Percentiles rank a stretch among this genome's conserved stretches.
phyloP scores from a whole-genome alignment of 53 echinoderm and acorn worm genomes.

The Mesocentrotus franciscanus region DNA sequence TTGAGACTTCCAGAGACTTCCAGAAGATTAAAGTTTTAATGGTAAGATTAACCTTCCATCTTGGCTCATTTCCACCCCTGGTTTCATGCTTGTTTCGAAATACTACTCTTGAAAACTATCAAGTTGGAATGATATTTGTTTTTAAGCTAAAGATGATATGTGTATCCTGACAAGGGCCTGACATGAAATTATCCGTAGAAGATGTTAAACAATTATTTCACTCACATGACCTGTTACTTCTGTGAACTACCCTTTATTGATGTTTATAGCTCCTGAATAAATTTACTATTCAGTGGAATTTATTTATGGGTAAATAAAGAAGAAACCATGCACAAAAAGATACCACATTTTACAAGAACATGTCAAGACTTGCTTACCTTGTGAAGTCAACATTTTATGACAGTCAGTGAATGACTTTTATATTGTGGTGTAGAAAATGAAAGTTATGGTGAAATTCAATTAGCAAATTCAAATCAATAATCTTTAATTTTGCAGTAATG shows the following conservation, averaged over 20 bases:
- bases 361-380: neutral
- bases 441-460: neutral
- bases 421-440: neutral
- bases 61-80: conserved; percentile 8
- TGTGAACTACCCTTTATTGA: neutral
- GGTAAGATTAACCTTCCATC: conserved; percentile 5
- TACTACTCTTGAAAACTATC: neutral
- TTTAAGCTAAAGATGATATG: neutral
- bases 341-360: no score
- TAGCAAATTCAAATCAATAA: neutral
- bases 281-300: neutral
- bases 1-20: conserved; percentile 1
- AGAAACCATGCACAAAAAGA: no score
- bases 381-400: neutral
- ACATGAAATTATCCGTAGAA: neutral
- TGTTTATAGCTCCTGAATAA: neutral
- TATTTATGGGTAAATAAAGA: no score
- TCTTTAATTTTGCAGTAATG: neutral
- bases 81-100: neutral
- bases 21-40: conserved; percentile 40
- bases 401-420: neutral
- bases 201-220: conserved; percentile 8
- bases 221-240: neutral
- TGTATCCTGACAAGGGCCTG: neutral
- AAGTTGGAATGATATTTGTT: neutral